These are phyloP conservation scores for Hirtodrosophila alboralis DNA, from an alignment of 2,888 invertebrate genomes.

Conservation along the genomic window DNA sequence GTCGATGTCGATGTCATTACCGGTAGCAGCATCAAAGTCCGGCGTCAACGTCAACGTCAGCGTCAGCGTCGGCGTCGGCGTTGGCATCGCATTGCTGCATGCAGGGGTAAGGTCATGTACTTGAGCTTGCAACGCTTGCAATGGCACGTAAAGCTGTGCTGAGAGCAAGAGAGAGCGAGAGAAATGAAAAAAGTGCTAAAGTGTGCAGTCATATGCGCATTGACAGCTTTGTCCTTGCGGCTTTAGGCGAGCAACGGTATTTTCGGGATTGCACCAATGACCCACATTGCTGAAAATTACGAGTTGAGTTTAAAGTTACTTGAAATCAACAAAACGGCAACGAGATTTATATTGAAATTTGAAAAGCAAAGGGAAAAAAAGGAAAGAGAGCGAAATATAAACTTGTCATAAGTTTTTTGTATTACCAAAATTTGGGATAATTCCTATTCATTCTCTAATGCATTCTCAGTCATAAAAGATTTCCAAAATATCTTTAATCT, in stretches of 20 bases:
- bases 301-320: conserved; percentile 56
- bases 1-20: conserved; percentile 22
- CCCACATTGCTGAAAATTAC: conserved; percentile 53
- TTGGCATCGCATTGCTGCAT: conserved; percentile 45
- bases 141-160: conserved; percentile 57
- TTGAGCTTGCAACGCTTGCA: conserved; percentile 72
- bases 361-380: too few species aligned
- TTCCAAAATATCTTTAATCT: too few species aligned
- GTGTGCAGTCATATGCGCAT: conserved; percentile 47
- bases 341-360: background rate
- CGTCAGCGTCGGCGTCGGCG: conserved; percentile 3
- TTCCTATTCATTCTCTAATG: too few species aligned
- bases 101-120: conserved; percentile 78
- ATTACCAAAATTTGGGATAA: too few species aligned
- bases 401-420: too few species aligned
- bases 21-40: conserved; percentile 32
- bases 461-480: too few species aligned
- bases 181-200: conserved; percentile 1
- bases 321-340: conserved; percentile 22
- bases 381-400: too few species aligned
- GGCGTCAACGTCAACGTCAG: conserved; percentile 8
- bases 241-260: conserved; percentile 33
- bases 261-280: conserved; percentile 58
- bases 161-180: conserved; percentile 3
- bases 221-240: conserved; percentile 64